Evolutionary conservation across 1,140 invertebrate species (phyloP), one percentile per base, ranked within the genome.

Genomic region (Drosophila kanapiae): DNA sequence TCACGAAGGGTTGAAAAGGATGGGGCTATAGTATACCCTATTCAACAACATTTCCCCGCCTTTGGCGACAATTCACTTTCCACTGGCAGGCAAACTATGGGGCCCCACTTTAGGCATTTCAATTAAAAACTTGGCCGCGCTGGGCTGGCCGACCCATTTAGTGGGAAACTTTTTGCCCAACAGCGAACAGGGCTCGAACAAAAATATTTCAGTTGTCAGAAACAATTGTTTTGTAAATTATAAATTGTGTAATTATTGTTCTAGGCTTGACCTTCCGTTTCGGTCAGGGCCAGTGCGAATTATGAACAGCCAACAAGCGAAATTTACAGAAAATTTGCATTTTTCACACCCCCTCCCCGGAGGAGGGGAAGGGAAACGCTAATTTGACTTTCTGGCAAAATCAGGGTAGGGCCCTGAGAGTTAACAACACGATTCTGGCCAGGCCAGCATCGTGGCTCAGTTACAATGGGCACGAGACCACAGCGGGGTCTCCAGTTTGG

Each of bases 141-240:
- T 18, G 33, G 48, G 18, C 33, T 7, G 13, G 14, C 37, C 53
- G 23, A 56, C 67, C 62, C 48, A 63, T 85, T 83, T 75, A 68
- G 70, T 64, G 48, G 29, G 51, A 74, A 77, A 74, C 59, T 79
- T 87, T 87, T 65, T 76, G 53, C 45, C 60, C 7, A 42, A 35
- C 29, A 27, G 56, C 53, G 23, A 76, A 65, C 61, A 49, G 45
- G 43, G 47, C 62, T 81, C 56, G 27, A 67, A 67, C 58, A 67
- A 33, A 37, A 69, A 79, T 85, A 82, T 87, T 79, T 65, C 67
- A 67, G 63, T 87, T 87, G 83, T 87, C 83, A 83, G 60, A 87
- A 83, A 83, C 83, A 87, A 87, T 87, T 87, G 84, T 87, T 82
- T 75, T 88, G 64, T 69, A 72, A 79, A 82, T 82, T 75, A 82